Base-by-base conservation (phyloP, 2,797 vertebrate genomes). In the Parauchenoglanis punctatus region DNA sequence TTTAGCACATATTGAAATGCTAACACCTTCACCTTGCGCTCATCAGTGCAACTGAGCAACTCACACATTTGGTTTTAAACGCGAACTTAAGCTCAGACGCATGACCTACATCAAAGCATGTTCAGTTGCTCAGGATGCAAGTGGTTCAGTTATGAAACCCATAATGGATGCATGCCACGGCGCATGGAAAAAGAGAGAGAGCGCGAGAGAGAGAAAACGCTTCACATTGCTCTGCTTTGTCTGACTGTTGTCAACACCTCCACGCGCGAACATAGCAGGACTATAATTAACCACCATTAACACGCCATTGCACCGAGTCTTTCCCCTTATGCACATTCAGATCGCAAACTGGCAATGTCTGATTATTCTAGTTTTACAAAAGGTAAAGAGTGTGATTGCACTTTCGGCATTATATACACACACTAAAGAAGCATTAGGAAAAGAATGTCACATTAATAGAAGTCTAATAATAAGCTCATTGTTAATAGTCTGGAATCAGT, bases 11-110 rank as follows among this genome's bases (percentile, higher is more conserved):
- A 59, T 7, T 54, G 6, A 17, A 3, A 75, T 65, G 68, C 13
- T 61, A 63, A 88, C 86, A 89, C 88, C 78, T 88, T 81, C n/a
- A 87, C 72, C 85, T 28, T 68, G 3, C 85, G 89, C 85, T 78
- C 52, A 28, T 40, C 63, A 78, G 2, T 54, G 68, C 59, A 46
- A 31, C 67, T 5, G 49, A 86, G 67, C 58, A 13, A 58, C 23
- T 89, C 70, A 85, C 86, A 88, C 76, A 1, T 85, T 86, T 85
- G 85, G 84, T 76, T 87, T 88, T 89, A 75, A 81, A 44, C 1
- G 8, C 7, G 67, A 86, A 87, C 12, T 52, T 75, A 10, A 85
- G 82, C 85, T 88, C 10, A 85, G 31, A 81, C 83, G 75, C 13
- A 35, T 82, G 87, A 83, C 28, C 28, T 65, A 76, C 84, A 75